Evolutionary conservation across 2,888 invertebrate genomes (phyloP).

Genomic region (Plebejus anna): DNA sequence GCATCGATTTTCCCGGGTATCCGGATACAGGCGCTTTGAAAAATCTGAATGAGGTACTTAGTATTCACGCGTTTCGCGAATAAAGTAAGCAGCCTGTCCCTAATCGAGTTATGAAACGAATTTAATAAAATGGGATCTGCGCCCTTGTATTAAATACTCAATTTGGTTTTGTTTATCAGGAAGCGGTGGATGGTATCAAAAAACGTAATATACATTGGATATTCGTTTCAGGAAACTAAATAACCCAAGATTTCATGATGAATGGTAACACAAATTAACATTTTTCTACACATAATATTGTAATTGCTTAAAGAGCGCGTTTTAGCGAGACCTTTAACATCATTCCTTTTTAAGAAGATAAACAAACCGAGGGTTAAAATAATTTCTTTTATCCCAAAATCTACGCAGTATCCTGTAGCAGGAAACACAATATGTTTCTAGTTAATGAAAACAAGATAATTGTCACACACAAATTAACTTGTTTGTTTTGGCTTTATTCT

Average conservation of each 20-base stretch:
- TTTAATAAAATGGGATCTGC: conserved; percentile 28
- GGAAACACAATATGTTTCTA: conserved; percentile 1
- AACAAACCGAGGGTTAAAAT: neutral
- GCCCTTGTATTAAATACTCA: conserved; percentile 28
- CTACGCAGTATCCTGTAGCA: neutral
- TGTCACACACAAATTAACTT: neutral
- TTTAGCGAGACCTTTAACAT: neutral
- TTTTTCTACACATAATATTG: neutral
- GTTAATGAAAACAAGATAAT: conserved; percentile 11
- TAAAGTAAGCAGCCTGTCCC: conserved; percentile 29
- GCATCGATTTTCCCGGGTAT: conserved; percentile 67
- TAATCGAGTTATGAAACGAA: conserved; percentile 29
- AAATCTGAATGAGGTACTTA: conserved; percentile 74
- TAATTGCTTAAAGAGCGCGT: neutral
- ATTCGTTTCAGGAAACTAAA: neutral
- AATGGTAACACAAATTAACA: neutral
- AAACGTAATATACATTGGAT: neutral
- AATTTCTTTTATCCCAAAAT: neutral
- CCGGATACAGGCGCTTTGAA: conserved; percentile 67
- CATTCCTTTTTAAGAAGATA: neutral
- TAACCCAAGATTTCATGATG: neutral
- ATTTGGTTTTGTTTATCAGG: conserved; percentile 22
- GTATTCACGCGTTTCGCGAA: conserved; percentile 58
- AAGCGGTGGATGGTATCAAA: neutral
- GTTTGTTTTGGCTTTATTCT: neutral